phyloP scores from a whole-genome alignment of 2,888 invertebrate species.

The Cheilosia scutellata region DNA sequence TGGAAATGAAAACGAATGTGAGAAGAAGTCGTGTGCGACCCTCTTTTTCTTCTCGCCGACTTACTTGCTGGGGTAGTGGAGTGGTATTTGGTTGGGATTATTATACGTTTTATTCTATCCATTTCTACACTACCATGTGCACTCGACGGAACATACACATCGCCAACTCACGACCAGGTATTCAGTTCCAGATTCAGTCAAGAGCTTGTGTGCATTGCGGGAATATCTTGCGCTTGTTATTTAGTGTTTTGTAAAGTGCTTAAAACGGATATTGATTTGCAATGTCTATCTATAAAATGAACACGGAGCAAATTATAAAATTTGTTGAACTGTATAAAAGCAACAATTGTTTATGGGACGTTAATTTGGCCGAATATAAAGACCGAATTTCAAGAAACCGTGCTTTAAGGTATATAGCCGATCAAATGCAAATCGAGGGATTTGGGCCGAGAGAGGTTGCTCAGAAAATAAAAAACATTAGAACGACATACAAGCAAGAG shows the following conservation, averaged over 20 bases:
- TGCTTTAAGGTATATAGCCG: not conserved
- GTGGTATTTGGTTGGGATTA: no score
- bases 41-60: no score
- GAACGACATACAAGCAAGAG: slow-evolving; percentile 3
- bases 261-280: not conserved
- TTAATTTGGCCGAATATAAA: not conserved
- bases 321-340: not conserved
- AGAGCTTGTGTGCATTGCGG: not conserved
- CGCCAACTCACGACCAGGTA: not conserved
- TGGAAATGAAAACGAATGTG: no score
- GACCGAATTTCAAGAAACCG: not conserved
- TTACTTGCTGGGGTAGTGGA: no score
- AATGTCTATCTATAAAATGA: slow-evolving; percentile 5
- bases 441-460: not conserved
- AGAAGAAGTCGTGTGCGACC: no score
- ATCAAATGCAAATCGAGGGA: not conserved
- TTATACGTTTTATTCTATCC: no score
- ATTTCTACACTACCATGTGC: not conserved
- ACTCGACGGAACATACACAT: not conserved
- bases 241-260: not conserved
- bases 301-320: not conserved
- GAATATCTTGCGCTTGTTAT: not conserved
- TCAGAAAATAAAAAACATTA: slow-evolving; percentile 4
- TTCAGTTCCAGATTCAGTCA: not conserved
- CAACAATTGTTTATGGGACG: not conserved